Percentiles rank a stretch among this genome's conserved stretches.
Conservation (phyloP, 2,113 vertebrate species). For the Ammospiza nelsoni region DNA sequence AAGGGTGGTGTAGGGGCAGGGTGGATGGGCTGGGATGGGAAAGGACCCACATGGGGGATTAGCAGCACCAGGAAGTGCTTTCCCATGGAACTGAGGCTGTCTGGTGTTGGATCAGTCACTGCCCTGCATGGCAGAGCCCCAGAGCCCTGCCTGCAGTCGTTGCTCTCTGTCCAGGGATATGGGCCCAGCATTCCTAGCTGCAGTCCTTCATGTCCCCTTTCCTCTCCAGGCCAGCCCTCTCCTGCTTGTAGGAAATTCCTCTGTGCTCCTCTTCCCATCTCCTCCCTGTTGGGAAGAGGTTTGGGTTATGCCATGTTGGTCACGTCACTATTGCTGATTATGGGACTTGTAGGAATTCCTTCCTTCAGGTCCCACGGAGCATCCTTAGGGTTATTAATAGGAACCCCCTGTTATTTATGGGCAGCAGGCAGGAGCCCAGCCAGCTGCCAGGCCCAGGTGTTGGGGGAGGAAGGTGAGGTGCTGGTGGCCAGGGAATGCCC, state of each 20-base stretch:
- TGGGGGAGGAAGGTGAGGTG: background rate
- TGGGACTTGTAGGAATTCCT: background rate
- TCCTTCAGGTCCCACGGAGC: background rate
- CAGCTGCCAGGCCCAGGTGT: background rate
- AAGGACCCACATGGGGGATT: background rate
- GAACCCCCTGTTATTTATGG: background rate
- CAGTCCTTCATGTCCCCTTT: background rate
- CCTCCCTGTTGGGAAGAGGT: background rate
- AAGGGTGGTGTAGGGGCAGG: background rate
- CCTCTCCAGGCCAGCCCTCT: background rate
- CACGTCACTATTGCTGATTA: accelerated
- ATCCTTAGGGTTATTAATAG: background rate
- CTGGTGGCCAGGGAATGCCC: background rate
- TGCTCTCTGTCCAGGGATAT: background rate
- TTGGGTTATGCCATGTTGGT: background rate
- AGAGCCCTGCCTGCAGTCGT: background rate
- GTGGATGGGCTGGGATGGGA: background rate
- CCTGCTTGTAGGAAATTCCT: background rate
- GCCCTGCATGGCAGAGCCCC: background rate
- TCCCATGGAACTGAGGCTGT: background rate
- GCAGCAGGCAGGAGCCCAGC: background rate
- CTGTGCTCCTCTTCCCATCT: background rate
- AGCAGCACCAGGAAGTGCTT: background rate
- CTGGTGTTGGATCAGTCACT: background rate
- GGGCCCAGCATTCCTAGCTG: background rate